Base-by-base conservation (phyloP, 2,888 invertebrate genomes). In the Blastobasis adustella region DNA sequence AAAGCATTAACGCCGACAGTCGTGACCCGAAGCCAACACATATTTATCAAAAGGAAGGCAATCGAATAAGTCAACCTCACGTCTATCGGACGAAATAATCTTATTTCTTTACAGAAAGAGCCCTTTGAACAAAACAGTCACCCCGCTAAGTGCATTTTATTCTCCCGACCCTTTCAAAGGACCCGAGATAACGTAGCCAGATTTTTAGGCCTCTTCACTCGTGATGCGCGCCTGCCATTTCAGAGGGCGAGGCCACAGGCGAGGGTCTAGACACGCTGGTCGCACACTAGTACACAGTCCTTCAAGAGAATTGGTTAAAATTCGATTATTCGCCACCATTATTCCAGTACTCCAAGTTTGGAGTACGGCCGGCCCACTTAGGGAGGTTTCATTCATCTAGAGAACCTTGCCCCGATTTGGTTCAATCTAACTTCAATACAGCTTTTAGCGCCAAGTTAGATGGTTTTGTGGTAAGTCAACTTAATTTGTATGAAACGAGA, bases 91-190 rank as follows among this genome's bases (percentile, higher is more conserved):
- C 62, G 63, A 71, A 71, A 76, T 79, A 79, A 78, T 71, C 74
- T 73, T 64, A 65, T 76, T 77, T 71, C 67, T 64, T 65, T 59
- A 47, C 54, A 65, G 59, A 71, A 67, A 67, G 69, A 64, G 59
- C 62, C 67, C 68, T 76, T 73, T 74, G 73, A 73, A 73, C 69
- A 69, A 71, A 73, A 73, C 73, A 68, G 70, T 67, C 69, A 63
- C 70, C 66, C 58, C 60, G 62, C 68, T 80, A 80, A 80, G 73
- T 79, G 79, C 79, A 78, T 81, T 82, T 82, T 81, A 80, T 76
- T 73, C 69, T 63, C 58, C 66, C 69, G 75, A 67, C 75, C 80
- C 73, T 79, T 78, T 69, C 67, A 61, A 66, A 63, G 67, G 61
- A 63, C 66, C 61, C 53, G 56, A 46, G 51, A 47, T 36, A 45